Conservation (phyloP, 2,113 vertebrate genomes). For the Maccullochella peelii region DNA sequence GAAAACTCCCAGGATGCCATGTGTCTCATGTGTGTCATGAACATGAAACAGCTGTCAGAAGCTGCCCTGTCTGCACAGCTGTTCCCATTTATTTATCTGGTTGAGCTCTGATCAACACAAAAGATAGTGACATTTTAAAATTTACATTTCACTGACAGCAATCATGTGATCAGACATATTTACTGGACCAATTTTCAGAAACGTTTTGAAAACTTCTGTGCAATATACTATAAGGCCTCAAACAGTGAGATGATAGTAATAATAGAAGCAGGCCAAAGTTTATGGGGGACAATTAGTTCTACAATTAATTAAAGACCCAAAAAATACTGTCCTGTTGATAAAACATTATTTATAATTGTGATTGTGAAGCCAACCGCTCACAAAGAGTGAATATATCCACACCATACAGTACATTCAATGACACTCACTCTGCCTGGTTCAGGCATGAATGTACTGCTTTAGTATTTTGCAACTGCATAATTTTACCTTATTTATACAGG, state of each 20-base stretch:
- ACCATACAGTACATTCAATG: neutral
- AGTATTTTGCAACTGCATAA: too few species aligned
- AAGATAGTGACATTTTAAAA: too few species aligned
- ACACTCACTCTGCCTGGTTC: neutral
- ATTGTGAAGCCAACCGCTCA: neutral
- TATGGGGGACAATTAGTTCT: neutral
- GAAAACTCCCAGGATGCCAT: neutral
- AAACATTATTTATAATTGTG: neutral
- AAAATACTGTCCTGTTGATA: neutral
- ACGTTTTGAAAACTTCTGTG: neutral
- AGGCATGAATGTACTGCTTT: neutral
- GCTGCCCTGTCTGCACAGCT: neutral
- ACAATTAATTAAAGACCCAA: neutral
- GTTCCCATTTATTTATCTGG: neutral
- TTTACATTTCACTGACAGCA: neutral
- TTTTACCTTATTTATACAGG: neutral
- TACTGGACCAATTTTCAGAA: neutral
- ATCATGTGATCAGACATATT: neutral
- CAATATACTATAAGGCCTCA: too few species aligned
- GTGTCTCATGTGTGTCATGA: neutral
- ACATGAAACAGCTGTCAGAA: constrained; percentile 2
- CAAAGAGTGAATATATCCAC: neutral
- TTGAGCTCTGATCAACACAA: neutral
- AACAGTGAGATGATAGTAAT: neutral
- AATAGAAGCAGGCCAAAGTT: neutral